phyloP scores from a whole-genome alignment of 2,888 invertebrate species.

The Antheraea assamensis region DNA sequence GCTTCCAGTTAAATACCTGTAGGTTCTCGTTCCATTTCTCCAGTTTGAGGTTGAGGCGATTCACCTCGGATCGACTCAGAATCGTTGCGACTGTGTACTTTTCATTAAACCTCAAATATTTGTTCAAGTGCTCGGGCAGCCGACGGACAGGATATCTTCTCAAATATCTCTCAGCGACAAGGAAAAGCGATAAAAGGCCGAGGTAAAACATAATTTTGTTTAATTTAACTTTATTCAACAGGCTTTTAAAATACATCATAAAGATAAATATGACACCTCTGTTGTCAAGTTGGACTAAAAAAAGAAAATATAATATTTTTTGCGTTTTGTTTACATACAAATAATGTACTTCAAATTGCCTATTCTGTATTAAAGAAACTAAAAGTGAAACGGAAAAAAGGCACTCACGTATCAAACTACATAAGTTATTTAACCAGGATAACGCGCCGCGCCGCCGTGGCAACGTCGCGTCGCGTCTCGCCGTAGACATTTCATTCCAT shows the following conservation, averaged over 20 bases:
- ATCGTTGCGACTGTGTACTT: conserved; percentile 13
- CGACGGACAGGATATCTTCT: not conserved
- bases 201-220: conserved; percentile 33
- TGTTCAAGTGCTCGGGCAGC: conserved; percentile 28
- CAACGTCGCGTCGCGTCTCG: not conserved
- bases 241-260: conserved; percentile 32
- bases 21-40: conserved; percentile 36
- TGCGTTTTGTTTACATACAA: not conserved
- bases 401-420: not conserved
- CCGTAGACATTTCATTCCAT: conserved; percentile 22
- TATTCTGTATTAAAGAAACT: not conserved
- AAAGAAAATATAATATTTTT: not conserved
- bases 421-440: not conserved
- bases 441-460: not conserved
- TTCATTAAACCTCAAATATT: conserved; percentile 30
- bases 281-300: conserved; percentile 4
- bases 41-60: conserved; percentile 29
- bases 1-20: conserved; percentile 35
- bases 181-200: conserved; percentile 27
- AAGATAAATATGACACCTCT: conserved; percentile 12
- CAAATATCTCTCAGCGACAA: conserved; percentile 23
- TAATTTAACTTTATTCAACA: conserved; percentile 28
- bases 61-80: conserved; percentile 24
- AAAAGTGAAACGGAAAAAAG: not conserved
- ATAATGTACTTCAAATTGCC: not conserved